A percentile compares a stretch with the other conserved stretches of the same genome.
phyloP scores from a whole-genome alignment of 1,140 invertebrate genomes.

The Megalopta genalis region DNA sequence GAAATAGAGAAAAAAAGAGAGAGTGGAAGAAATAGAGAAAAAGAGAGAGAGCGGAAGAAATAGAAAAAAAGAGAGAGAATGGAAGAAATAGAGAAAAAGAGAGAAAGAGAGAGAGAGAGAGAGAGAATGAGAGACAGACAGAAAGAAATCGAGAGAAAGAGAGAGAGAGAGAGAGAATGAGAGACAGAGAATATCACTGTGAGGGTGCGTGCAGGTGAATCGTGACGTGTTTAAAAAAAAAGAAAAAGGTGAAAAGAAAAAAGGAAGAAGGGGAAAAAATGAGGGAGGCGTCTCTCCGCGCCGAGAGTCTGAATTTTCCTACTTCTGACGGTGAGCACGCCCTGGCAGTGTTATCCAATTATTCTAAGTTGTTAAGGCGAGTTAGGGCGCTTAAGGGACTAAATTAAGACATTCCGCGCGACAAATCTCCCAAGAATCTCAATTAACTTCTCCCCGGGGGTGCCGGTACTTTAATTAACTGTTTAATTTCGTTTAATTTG shows the following conservation, averaged over 20 bases:
- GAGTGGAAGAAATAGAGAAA: too few relatives aligned
- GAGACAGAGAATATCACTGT: conserved; percentile 3
- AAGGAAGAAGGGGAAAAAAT: not conserved
- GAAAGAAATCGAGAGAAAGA: too few relatives aligned
- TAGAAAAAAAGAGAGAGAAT: not conserved
- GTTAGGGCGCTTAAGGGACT: conserved; percentile 80
- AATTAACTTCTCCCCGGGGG: conserved; percentile 77
- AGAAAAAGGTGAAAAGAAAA: not conserved
- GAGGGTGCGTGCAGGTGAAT: conserved; percentile 26
- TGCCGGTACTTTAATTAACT: conserved; percentile 78
- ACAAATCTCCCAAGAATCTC: conserved; percentile 81
- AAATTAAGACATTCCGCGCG: conserved; percentile 81
- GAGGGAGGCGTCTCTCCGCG: conserved; percentile 22
- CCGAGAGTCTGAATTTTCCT: conserved; percentile 60
- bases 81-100: not conserved
- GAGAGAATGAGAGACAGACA: not conserved
- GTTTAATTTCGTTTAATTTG: conserved; percentile 81
- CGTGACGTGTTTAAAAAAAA: conserved; percentile 42
- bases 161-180: not conserved
- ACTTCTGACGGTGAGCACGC: conserved; percentile 53
- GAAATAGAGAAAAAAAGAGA: too few relatives aligned
- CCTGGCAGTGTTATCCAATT: conserved; percentile 78
- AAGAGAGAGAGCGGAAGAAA: not conserved
- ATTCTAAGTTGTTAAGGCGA: conserved; percentile 81
- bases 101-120: too few relatives aligned